Evolutionary conservation across 2,888 invertebrate genomes (phyloP).

Genomic region (Aphidoletes aphidimyza): DNA sequence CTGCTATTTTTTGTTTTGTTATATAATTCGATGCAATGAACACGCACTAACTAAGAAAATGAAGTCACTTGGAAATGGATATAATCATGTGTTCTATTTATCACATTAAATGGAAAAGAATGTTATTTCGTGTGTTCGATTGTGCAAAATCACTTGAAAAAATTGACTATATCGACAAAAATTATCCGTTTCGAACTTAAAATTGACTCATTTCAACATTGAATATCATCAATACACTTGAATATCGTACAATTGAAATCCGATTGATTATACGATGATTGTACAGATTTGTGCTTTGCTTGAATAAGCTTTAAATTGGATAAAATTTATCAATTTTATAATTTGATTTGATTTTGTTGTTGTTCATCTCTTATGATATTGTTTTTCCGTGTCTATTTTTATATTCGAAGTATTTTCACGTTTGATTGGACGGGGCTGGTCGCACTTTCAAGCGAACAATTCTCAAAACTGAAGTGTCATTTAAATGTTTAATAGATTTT

Average conservation of each 20-base stretch:
- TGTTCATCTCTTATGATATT: too few relatives aligned
- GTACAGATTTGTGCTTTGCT: neutral
- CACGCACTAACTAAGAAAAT: slow-evolving; percentile 32
- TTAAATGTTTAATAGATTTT: too few relatives aligned
- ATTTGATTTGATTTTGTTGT: too few relatives aligned
- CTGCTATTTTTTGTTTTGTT: too few relatives aligned
- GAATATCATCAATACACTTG: neutral
- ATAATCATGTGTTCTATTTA: neutral
- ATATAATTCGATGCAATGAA: slow-evolving; percentile 47
- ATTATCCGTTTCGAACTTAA: neutral
- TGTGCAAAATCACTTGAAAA: slow-evolving; percentile 22
- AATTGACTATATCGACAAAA: neutral
- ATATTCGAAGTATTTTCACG: too few relatives aligned
- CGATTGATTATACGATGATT: neutral
- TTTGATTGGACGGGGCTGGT: too few relatives aligned
- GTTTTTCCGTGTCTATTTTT: too few relatives aligned
- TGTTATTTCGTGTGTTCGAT: neutral
- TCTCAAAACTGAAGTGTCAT: too few relatives aligned
- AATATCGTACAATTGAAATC: neutral
- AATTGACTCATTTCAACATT: neutral
- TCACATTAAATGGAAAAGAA: neutral
- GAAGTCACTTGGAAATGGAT: neutral
- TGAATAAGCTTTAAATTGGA: neutral
- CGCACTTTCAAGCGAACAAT: too few relatives aligned
- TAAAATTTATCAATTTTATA: neutral